Evolutionary conservation across 2,113 vertebrate species (phyloP), one percentile per base, ranked within the genome.

Genomic region (Glaucomys volans): DNA sequence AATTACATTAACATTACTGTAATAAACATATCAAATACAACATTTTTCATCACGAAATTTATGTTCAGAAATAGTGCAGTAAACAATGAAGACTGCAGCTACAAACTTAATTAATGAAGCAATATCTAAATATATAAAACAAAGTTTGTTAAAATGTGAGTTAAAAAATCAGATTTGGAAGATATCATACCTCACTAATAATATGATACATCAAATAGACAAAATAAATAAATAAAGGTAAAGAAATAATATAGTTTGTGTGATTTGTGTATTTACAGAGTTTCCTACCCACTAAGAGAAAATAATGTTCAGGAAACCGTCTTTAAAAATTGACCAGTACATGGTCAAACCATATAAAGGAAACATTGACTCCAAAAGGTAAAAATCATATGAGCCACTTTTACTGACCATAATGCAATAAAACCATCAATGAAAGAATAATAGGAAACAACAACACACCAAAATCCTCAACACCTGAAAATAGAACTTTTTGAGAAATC

Each of bases 1-100:
- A 91, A 87, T 90, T 82, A 77, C 90, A 93, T 54, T 94, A 88
- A 54, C n/a, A 62, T 92, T 92, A 13, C 66, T 94, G 5, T 79
- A 90, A 82, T 69, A 87, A 95, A 90, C 12, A 44, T 92, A 57
- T 37, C 90, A 30, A 69, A 42, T 85, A 13, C 20, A 62, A 91
- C 35, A 9, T 24, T 79, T 62, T 14, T 91, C 30, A 86, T 96
- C 85, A 37, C 91, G 81, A 75, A 40, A 87, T 54, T 54, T 71
- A 93, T 71, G 22, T 44, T 96, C 6, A 32, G 64, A 75, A 89
- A 69, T 47, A 71, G 42, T 59, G 72, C 30, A 80, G 50, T 81
- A 86, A 85, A 82, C 16, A 86, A 11, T 75, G 8, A 87, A 47
- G 40, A 64, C 14, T 84, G 30, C 5, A 90, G 22, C 24, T 64